These are phyloP conservation scores for Anticlea derivata DNA, from an alignment of 2,888 invertebrate species.

Conservation along the genomic window DNA sequence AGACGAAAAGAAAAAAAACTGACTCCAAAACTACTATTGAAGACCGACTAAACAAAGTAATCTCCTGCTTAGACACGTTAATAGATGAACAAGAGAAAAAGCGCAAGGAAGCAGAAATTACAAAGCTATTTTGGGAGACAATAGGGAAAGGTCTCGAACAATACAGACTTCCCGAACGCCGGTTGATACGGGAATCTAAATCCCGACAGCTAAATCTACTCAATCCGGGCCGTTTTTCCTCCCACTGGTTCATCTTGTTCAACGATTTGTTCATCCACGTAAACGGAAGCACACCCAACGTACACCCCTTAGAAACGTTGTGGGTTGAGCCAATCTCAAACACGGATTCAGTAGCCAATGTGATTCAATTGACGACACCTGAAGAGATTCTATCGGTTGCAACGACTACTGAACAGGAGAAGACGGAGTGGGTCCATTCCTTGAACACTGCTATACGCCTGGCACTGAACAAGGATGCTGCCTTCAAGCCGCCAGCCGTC, in stretches of 20 bases:
- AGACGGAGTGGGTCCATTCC: constrained; percentile 91
- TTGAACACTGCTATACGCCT: constrained; percentile 89
- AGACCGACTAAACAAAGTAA: constrained; percentile 81
- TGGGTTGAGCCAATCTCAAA: constrained; percentile 92
- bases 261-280: constrained; percentile 92
- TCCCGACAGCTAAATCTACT: constrained; percentile 87
- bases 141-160: constrained; percentile 86
- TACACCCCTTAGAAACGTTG: constrained; percentile 88
- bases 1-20: constrained; percentile 66
- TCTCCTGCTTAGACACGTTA: constrained; percentile 85
- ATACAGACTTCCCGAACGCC: constrained; percentile 85
- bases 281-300: constrained; percentile 85
- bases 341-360: constrained; percentile 85
- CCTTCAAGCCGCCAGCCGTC: constrained; percentile 87
- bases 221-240: constrained; percentile 89
- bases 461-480: constrained; percentile 85
- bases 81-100: constrained; percentile 85
- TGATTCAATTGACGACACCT: constrained; percentile 89
- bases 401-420: constrained; percentile 87
- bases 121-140: constrained; percentile 89
- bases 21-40: constrained; percentile 75
- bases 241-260: constrained; percentile 92
- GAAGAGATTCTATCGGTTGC: constrained; percentile 89
- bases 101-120: constrained; percentile 86
- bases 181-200: constrained; percentile 91